Base-by-base conservation (phyloP, 2,888 invertebrate genomes). In the Aleiodes alternator region DNA sequence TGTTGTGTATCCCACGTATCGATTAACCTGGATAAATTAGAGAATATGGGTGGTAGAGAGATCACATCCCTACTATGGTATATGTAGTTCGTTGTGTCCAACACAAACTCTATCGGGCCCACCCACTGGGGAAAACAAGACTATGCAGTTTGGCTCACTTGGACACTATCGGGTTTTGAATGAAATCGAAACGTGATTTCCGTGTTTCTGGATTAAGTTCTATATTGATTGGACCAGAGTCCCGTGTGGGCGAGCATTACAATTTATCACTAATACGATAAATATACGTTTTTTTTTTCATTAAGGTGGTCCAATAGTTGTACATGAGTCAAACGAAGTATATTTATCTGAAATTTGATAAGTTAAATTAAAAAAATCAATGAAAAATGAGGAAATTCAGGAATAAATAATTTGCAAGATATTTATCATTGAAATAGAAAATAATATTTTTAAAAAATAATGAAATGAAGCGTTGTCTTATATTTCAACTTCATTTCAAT, bases 41-140 rank as follows among this genome's bases (percentile, higher is more conserved):
- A 80, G 76, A 53, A 73, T 79, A 79, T 75, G 81, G 82, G 82
- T 82, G 82, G 82, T 68, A 78, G 43, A 43, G 43, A 43, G 43
- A 43, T 11, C 43, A 43, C 43, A 5, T 43, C 64, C 34, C 64
- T 31, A 38, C 34, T 61, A 12, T n/a, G 12, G 48, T 16, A 43
- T 43, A 43, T 64, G 64, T 64, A 38, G 64, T 64, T 64, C 9
- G 48, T 43, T 43, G 43, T 43, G 43, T 43, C 43, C 7, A 8
- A 43, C 43, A 64, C 64, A 64, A 64, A 64, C 43, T 64, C 64
- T 43, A 64, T 43, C 48, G 7, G 53, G 43, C 64, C 64, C 64
- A 64, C 64, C 64, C 64, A 64, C 64, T 8, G 43, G 48, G 48
- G 43, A 64, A 43, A 64, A 48, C 64, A 48, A 43, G 48, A 48